Evolutionary conservation across 30 jellyfish, hydroid and myxozoan genomes (phyloP), one percentile per base, ranked within the genome.

Genomic region (Pseudorhiza aurosa): DNA sequence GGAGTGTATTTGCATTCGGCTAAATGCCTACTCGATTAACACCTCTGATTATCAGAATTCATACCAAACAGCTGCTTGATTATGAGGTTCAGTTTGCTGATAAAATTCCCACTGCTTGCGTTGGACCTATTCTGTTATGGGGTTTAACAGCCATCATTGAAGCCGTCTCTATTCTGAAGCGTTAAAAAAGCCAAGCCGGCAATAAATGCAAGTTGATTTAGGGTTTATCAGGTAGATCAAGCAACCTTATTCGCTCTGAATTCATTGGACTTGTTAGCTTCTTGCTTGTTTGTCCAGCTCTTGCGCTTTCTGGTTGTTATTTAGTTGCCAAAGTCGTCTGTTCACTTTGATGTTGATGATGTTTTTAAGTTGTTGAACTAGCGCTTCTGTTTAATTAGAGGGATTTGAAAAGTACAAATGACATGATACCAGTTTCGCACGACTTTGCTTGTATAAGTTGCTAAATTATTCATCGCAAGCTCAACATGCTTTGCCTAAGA

Each of bases 381-480:
- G 67, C 67, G 67, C 67, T 53, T 53, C 24, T 8, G 37, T 53
- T 53, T 53, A 53, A 53, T 53, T 53, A 53, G 24, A 53, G 6
- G 67, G 24, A 19, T 19, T 53, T 53, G 37, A 53, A 53, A 53
- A 53, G 67, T 53, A 14, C 67, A 53, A 53, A 53, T 53, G 67
- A 19, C 67, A 53, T 15, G 67, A 53, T 53, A 53, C 67, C 67
- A 18, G 67, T 53, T 53, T 53, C 67, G 67, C 67, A 53, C 21
- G 67, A 33, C 67, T 53, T 53, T 53, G 36, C 67, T 53, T 53
- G 67, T 53, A 53, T 39, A 36, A 19, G 12, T 14, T 6, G 2
- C 36, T 53, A 6, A 53, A 53, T 53, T 6, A 53, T 53, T 53
- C 25, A 47, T 47, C 21, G 6, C 25, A n/a, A 6, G 25, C 18